Evolutionary conservation across 1,140 invertebrate species (phyloP).

Genomic region (Vanessa tameamea): DNA sequence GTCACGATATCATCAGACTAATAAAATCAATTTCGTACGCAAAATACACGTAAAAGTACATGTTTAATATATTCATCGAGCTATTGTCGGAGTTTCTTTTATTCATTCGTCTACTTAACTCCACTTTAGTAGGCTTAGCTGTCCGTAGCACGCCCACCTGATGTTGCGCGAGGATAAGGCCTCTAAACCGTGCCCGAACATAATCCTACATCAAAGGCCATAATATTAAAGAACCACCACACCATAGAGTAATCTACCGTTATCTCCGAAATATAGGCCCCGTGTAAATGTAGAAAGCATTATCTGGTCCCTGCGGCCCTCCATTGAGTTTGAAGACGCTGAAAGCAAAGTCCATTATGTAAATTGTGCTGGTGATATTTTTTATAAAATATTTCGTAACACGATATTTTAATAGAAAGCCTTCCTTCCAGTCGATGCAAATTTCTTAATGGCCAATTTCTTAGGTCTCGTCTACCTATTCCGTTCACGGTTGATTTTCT

Average conservation of each 20-base stretch:
- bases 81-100: slow-evolving; percentile 20
- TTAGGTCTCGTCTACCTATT: slow-evolving; percentile 27
- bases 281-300: slow-evolving; percentile 59
- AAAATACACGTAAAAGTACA: slow-evolving; percentile 4
- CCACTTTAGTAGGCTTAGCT: slow-evolving; percentile 26
- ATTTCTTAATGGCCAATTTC: slow-evolving; percentile 43
- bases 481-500: slow-evolving; percentile 27
- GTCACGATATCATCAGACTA: background rate
- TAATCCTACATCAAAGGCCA: slow-evolving; percentile 48
- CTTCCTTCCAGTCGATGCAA: slow-evolving; percentile 43
- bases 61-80: background rate
- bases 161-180: slow-evolving; percentile 28
- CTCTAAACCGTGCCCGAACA: slow-evolving; percentile 26
- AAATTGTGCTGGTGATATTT: slow-evolving; percentile 57
- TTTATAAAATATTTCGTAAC: slow-evolving; percentile 52
- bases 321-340: slow-evolving; percentile 46
- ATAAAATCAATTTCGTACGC: background rate
- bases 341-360: slow-evolving; percentile 54
- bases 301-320: slow-evolving; percentile 53
- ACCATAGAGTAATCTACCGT: slow-evolving; percentile 56
- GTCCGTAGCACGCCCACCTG: slow-evolving; percentile 34
- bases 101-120: slow-evolving; percentile 9
- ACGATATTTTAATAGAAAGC: slow-evolving; percentile 50
- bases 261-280: slow-evolving; percentile 55
- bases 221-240: slow-evolving; percentile 49